Evolutionary conservation across 2,797 vertebrate species (phyloP).

Genomic region (Myotis daubentonii): DNA sequence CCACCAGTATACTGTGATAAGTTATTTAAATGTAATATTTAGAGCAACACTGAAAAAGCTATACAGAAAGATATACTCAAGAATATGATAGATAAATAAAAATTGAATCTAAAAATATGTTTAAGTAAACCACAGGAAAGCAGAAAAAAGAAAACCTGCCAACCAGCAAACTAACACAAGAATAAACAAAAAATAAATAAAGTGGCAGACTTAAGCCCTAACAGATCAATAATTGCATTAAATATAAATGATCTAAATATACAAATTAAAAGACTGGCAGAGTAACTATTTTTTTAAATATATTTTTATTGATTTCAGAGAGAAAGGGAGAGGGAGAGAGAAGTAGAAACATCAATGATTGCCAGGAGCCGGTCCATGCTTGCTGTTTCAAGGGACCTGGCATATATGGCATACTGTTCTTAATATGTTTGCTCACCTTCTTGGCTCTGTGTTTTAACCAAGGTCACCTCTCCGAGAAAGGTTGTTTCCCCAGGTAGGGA

Average conservation of each 20-base stretch:
- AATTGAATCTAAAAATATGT: conserved; percentile 6
- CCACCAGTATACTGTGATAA: background rate
- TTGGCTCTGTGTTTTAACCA: too few species aligned
- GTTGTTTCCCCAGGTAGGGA: too few species aligned
- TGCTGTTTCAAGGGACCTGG: too few species aligned
- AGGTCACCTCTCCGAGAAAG: too few species aligned
- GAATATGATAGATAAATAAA: conserved; percentile 1
- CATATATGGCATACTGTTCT: too few species aligned
- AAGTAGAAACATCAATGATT: too few species aligned
- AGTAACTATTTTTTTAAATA: background rate
- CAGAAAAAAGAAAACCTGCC: conserved; percentile 9
- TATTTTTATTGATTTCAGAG: too few species aligned
- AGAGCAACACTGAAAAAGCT: background rate
- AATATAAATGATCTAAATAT: background rate
- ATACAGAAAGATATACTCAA: background rate
- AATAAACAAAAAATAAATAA: conserved; percentile 28
- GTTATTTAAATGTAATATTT: background rate
- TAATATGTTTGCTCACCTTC: too few species aligned
- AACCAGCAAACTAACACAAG: background rate
- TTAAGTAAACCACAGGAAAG: background rate
- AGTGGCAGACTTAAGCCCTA: background rate
- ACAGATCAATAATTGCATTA: conserved; percentile 7
- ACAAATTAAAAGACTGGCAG: background rate
- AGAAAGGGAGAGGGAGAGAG: too few species aligned
- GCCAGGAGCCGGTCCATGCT: too few species aligned